Percentiles rank a stretch among this genome's conserved stretches.
Evolutionary conservation across 2,113 vertebrate genomes (phyloP).

Genomic region (Planiliza haematocheilus): DNA sequence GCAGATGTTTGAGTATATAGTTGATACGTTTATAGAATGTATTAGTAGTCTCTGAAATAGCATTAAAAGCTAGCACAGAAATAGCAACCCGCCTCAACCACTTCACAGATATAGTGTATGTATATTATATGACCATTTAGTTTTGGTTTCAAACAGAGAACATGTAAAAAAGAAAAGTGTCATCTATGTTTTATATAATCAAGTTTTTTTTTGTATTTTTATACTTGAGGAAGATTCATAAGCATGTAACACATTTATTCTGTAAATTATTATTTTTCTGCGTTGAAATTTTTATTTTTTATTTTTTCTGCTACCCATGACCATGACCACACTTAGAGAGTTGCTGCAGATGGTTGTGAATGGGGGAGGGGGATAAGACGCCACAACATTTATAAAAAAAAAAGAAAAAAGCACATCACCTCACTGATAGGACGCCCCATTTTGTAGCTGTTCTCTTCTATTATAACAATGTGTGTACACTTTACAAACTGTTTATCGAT

Average conservation of each 20-base stretch:
- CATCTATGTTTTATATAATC: constrained; percentile 85
- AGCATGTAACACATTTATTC: constrained; percentile 67
- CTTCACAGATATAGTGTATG: constrained; percentile 69
- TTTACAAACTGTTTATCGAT: constrained; percentile 60
- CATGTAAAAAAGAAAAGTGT: constrained; percentile 77
- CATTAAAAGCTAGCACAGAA: constrained; percentile 43
- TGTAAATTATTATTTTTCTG: constrained; percentile 77
- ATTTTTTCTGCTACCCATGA: constrained; percentile 60
- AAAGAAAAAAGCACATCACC: constrained; percentile 22
- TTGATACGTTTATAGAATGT: constrained; percentile 63
- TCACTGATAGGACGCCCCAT: constrained; percentile 41
- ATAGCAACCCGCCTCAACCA: constrained; percentile 30
- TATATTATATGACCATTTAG: constrained; percentile 70
- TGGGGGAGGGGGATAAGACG: not conserved
- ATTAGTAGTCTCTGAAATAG: constrained; percentile 53
- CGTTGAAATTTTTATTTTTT: constrained; percentile 49
- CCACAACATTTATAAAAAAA: constrained; percentile 16
- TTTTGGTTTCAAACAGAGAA: constrained; percentile 70
- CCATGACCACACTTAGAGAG: constrained; percentile 50
- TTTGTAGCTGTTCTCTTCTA: constrained; percentile 70
- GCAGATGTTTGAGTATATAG: constrained; percentile 21
- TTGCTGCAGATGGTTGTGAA: not conserved
- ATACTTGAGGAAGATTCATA: constrained; percentile 80
- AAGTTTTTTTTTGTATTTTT: constrained; percentile 83
- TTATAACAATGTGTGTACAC: constrained; percentile 67